Conservation (phyloP, 2,797 vertebrate species). For the Chaenodraco wilsoni region DNA sequence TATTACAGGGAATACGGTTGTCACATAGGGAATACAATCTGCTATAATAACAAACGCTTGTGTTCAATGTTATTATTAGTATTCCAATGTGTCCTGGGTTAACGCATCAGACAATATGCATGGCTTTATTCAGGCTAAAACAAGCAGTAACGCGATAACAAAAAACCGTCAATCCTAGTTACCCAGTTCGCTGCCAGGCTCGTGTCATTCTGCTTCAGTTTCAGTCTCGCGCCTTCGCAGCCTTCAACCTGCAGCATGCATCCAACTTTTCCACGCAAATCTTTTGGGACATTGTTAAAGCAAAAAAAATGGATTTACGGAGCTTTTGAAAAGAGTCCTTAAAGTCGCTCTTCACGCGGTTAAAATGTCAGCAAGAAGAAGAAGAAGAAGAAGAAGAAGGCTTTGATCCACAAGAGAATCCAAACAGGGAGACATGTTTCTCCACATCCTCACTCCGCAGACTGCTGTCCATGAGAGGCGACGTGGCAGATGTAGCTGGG, state of each 20-base stretch:
- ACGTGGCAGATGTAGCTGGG: slow-evolving; percentile 34
- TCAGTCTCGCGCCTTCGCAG: slow-evolving; percentile 11
- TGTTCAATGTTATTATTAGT: background rate
- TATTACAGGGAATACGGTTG: slow-evolving; percentile 22
- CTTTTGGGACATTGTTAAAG: slow-evolving; percentile 42
- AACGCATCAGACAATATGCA: background rate
- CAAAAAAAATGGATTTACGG: slow-evolving; percentile 7
- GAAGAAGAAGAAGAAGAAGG: background rate
- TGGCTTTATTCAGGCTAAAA: background rate
- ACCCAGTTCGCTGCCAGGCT: slow-evolving; percentile 63
- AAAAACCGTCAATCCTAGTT: slow-evolving; percentile 38
- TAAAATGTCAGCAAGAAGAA: background rate
- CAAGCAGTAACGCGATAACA: background rate
- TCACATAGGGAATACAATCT: background rate
- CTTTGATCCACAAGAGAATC: slow-evolving; percentile 11
- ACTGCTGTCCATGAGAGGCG: background rate
- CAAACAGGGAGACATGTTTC: slow-evolving; percentile 7
- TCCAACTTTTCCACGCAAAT: slow-evolving; percentile 62
- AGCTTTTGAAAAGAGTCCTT: slow-evolving; percentile 23
- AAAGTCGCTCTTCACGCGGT: slow-evolving; percentile 37
- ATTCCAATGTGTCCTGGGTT: background rate
- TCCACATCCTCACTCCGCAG: slow-evolving; percentile 30
- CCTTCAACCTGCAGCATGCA: slow-evolving; percentile 52
- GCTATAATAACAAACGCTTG: background rate
- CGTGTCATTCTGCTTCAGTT: slow-evolving; percentile 62